Base-by-base conservation (phyloP, 2,113 vertebrate species). In the Dipodomys spectabilis region DNA sequence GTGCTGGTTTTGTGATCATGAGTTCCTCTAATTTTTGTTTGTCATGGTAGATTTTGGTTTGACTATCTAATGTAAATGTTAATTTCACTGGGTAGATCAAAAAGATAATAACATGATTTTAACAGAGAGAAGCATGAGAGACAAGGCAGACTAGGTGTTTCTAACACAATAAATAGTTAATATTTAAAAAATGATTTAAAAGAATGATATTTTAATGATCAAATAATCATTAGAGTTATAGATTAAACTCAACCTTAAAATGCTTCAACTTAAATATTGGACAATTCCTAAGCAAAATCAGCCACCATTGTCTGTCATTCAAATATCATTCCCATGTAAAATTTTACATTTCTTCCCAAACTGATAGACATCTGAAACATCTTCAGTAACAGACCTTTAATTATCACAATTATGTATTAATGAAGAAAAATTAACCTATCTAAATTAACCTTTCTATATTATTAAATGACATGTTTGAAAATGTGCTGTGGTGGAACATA, bases 341-440 rank as follows among this genome's bases (percentile, higher is more conserved):
- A 45, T 57, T 85, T 94, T 60, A 62, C 82, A 71, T 90, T 89
- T 90, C n/a, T 72, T 39, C 22, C 11, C 15, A 87, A 83, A 87
- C 12, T 91, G 82, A 92, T 69, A 87, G 73, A 64, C 78, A 94
- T 82, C 45, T 88, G 82, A 64, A 93, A 65, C 18, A 94, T n/a
- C 28, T 78, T 81, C 15, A 78, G 22, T 53, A 78, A 92, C 57
- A 91, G 44, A 45, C 69, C 28, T 90, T 92, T 94, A 96, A 88
- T 94, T 73, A 88, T 77, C 64, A 64, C 25, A 83, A 83, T 92
- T 90, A 91, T 77, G 23, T 82, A 80, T 92, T 96, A 95, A 94
- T 92, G 84, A 95, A 90, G 79, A 94, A 93, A 92, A 88, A 93
- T 87, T 91, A 93, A 92, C 53, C 64, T 88, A 82, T 72, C 64